Percentiles rank a stretch among this genome's conserved stretches.
Evolutionary conservation across 2,888 invertebrate species (phyloP).

Genomic region (Habroteleia sp.): DNA sequence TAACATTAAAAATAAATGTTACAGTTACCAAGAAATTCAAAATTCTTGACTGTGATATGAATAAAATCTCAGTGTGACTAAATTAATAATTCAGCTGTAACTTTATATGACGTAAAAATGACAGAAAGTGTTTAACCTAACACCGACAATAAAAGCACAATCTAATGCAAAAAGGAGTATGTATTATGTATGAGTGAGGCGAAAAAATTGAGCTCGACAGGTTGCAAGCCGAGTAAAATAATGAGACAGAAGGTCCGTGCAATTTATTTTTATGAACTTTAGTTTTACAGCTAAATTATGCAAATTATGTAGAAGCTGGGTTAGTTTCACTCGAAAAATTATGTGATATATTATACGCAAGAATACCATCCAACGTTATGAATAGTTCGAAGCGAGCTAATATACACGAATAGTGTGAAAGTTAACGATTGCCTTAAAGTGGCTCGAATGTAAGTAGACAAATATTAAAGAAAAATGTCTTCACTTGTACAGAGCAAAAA

Average conservation of each 20-base stretch:
- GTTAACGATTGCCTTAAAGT: constrained; percentile 40
- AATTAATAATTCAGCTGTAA: constrained; percentile 10
- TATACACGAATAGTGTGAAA: constrained; percentile 39
- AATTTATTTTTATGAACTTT: constrained; percentile 61
- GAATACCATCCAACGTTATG: constrained; percentile 33
- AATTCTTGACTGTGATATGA: no score
- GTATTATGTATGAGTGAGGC: constrained; percentile 19
- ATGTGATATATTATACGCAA: constrained; percentile 43
- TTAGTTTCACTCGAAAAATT: constrained; percentile 52
- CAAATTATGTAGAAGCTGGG: constrained; percentile 46
- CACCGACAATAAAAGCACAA: constrained; percentile 2
- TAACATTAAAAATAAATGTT: no score
- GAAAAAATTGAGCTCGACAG: constrained; percentile 38
- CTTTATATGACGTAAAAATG: background rate
- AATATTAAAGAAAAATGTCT: constrained; percentile 42
- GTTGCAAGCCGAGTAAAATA: constrained; percentile 33
- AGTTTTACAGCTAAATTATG: constrained; percentile 58
- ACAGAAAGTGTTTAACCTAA: constrained; percentile 5
- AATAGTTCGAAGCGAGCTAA: constrained; percentile 34
- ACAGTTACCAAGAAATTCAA: no score
- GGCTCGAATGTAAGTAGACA: constrained; percentile 40
- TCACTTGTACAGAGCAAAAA: no score
- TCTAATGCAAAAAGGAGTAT: constrained; percentile 24
- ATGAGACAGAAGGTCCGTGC: constrained; percentile 30
- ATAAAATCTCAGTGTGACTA: no score